Conservation (phyloP, 2,888 invertebrate genomes). For the Cantharis nigra region DNA sequence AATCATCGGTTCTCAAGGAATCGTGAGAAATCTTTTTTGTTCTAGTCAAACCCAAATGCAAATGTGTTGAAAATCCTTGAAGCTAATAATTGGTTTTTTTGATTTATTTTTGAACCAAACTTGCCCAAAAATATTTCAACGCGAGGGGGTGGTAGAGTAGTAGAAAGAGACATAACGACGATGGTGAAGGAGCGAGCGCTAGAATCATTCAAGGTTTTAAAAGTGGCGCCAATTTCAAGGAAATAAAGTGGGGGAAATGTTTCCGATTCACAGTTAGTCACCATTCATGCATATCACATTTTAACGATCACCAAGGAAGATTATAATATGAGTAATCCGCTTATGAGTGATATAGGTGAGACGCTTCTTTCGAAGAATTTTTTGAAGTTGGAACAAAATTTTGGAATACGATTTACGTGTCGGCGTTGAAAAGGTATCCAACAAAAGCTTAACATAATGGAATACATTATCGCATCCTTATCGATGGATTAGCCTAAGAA, state of each 20-base stretch:
- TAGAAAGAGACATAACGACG: neutral
- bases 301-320: neutral
- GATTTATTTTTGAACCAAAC: neutral
- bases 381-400: neutral
- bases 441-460: neutral
- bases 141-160: neutral
- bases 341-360: neutral
- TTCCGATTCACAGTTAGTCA: neutral
- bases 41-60: neutral
- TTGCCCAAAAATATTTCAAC: neutral
- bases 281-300: neutral
- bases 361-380: neutral
- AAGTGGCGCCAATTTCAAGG: neutral
- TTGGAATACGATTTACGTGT: neutral
- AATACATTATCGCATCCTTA: neutral
- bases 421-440: neutral
- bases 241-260: neutral
- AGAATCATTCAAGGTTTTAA: neutral
- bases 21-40: neutral
- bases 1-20: neutral
- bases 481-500: neutral
- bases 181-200: neutral
- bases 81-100: neutral
- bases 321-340: neutral
- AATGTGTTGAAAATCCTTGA: conserved; percentile 1